Percentiles rank a stretch among this genome's conserved stretches.
Conservation (phyloP, 2,797 vertebrate species). For the Strix occidentalis region DNA sequence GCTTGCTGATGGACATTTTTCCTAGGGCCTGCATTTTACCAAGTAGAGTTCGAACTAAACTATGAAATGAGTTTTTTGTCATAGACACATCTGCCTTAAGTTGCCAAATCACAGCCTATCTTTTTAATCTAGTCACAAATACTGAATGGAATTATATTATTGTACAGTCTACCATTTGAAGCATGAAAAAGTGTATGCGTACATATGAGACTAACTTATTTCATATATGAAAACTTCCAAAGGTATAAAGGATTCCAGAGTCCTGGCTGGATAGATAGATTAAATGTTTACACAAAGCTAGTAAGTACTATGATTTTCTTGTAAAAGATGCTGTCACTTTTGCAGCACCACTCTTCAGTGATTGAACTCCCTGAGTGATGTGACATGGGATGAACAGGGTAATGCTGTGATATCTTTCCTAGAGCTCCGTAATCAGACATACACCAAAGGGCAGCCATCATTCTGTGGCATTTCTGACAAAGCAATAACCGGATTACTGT, state of each 20-base stretch:
- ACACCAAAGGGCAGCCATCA: constrained; percentile 32
- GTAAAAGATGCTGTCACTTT: constrained; percentile 18
- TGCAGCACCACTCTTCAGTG: not conserved
- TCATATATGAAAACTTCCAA: not conserved
- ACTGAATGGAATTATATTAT: not conserved
- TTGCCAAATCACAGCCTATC: not conserved
- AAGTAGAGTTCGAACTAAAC: not conserved
- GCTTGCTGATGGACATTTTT: not conserved
- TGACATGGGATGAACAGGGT: not conserved
- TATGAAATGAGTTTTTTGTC: not conserved
- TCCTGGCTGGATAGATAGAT: not conserved
- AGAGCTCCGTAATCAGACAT: constrained; percentile 29
- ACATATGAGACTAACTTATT: not conserved
- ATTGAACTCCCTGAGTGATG: constrained; percentile 16
- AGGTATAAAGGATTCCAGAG: not conserved
- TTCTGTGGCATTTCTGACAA: constrained; percentile 27
- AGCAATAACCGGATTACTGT: constrained; percentile 16
- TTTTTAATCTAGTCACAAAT: not conserved
- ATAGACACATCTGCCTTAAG: not conserved
- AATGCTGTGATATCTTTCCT: not conserved
- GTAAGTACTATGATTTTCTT: not conserved
- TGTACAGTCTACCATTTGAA: not conserved
- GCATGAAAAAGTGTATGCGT: not conserved
- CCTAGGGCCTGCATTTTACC: not conserved
- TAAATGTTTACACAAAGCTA: constrained; percentile 26